A percentile compares a stretch with the other conserved stretches of the same genome.
Evolutionary conservation across 1,140 invertebrate genomes (phyloP).

Genomic region (Pseudomyrmex gracilis): DNA sequence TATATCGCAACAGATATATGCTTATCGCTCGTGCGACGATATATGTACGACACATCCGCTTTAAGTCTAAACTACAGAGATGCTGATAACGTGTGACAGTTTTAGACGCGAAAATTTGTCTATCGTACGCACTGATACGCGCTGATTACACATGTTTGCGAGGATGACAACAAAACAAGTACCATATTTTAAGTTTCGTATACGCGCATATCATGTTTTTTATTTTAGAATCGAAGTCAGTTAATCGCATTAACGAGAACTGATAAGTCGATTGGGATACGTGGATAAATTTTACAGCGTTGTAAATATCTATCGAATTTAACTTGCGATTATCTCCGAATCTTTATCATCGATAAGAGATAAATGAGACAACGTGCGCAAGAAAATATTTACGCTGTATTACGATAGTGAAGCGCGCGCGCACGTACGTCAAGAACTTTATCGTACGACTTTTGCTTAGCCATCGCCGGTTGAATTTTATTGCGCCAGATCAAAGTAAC

Average conservation of each 20-base stretch:
- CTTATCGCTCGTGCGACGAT: constrained; percentile 33
- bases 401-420: neutral
- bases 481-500: neutral
- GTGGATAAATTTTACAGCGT: constrained; percentile 75
- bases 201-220: too few relatives aligned
- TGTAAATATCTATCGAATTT: constrained; percentile 76
- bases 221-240: too few relatives aligned
- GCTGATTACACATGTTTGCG: constrained; percentile 13
- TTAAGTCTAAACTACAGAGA: constrained; percentile 35
- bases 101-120: constrained; percentile 17
- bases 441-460: neutral
- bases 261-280: neutral
- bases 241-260: too few relatives aligned
- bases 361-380: neutral
- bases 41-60: constrained; percentile 33
- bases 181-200: too few relatives aligned
- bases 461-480: neutral
- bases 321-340: constrained; percentile 66
- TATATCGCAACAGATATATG: constrained; percentile 14
- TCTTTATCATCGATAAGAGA: constrained; percentile 81
- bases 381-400: constrained; percentile 14
- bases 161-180: neutral
- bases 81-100: constrained; percentile 33
- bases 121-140: neutral
- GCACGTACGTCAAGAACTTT: neutral